Conservation (phyloP, 2,797 vertebrate genomes). For the Vipera ursinii region DNA sequence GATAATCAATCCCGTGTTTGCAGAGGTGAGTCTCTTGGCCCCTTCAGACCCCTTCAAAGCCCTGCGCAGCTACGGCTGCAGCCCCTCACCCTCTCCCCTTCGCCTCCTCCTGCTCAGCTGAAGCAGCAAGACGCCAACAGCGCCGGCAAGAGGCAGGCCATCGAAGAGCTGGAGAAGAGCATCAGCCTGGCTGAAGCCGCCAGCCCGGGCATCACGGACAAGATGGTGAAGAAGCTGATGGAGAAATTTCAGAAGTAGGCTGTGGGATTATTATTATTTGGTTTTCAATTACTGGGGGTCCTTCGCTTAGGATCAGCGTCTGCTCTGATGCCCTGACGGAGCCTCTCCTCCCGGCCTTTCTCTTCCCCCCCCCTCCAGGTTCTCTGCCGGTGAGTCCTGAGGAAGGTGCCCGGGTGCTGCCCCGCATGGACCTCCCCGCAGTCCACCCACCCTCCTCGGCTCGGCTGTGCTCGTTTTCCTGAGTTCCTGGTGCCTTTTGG, state of each 20-base stretch:
- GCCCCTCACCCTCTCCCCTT: constrained; percentile 8
- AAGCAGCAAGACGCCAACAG: constrained; percentile 89
- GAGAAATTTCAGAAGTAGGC: constrained; percentile 87
- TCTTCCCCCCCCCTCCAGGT: constrained; percentile 58
- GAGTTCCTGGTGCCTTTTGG: constrained; percentile 80
- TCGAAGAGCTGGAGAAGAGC: constrained; percentile 89
- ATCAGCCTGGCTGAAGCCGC: constrained; percentile 83
- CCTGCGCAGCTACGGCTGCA: neutral
- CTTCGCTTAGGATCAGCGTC: neutral
- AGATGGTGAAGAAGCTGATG: constrained; percentile 89
- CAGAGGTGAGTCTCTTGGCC: constrained; percentile 74
- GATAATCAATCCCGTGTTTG: constrained; percentile 87
- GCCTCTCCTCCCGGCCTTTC: neutral
- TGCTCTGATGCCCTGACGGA: neutral
- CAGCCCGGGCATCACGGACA: constrained; percentile 90
- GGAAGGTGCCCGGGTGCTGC: constrained; percentile 66
- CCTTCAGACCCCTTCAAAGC: constrained; percentile 2
- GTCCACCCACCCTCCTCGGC: constrained; percentile 74
- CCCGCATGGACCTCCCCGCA: constrained; percentile 66
- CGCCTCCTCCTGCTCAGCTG: constrained; percentile 70
- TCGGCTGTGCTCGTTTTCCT: constrained; percentile 74
- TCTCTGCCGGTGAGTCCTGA: constrained; percentile 77
- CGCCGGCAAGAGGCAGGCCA: constrained; percentile 80
- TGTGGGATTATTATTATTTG: neutral
- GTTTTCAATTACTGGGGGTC: neutral